These are phyloP conservation scores for Schizopygopsis malacanthus DNA, from an alignment of 2,797 vertebrate genomes.

Conservation along the genomic window DNA sequence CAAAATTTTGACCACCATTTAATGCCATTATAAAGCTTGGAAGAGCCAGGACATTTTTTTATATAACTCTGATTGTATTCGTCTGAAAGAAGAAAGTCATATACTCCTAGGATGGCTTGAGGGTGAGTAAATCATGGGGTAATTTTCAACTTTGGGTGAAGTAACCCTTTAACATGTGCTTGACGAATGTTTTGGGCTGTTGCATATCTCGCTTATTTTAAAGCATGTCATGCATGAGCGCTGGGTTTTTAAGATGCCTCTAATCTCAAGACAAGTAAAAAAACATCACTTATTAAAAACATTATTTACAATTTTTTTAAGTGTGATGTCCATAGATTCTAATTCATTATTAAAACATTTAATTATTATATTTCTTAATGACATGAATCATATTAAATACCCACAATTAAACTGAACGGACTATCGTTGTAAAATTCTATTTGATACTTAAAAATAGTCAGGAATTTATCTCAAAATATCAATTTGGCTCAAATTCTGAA, in stretches of 20 bases:
- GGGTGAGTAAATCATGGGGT: no score
- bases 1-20: no score
- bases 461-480: not conserved
- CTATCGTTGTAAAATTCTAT: not conserved
- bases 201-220: no score
- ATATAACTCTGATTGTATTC: no score
- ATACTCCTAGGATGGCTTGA: no score
- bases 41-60: no score
- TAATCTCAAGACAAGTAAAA: not conserved
- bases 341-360: not conserved
- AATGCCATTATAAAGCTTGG: no score
- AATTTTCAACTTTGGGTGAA: not conserved
- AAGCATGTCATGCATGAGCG: no score
- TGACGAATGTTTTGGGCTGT: no score
- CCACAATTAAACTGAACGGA: not conserved
- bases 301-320: not conserved
- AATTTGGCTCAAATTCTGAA: not conserved
- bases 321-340: not conserved
- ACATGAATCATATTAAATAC: not conserved
- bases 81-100: no score
- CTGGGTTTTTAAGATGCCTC: no score
- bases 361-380: not conserved
- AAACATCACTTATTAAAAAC: not conserved
- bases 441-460: not conserved
- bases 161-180: not conserved